Conservation (phyloP, 2,797 vertebrate species). For the Rhinatrema bivittatum region DNA sequence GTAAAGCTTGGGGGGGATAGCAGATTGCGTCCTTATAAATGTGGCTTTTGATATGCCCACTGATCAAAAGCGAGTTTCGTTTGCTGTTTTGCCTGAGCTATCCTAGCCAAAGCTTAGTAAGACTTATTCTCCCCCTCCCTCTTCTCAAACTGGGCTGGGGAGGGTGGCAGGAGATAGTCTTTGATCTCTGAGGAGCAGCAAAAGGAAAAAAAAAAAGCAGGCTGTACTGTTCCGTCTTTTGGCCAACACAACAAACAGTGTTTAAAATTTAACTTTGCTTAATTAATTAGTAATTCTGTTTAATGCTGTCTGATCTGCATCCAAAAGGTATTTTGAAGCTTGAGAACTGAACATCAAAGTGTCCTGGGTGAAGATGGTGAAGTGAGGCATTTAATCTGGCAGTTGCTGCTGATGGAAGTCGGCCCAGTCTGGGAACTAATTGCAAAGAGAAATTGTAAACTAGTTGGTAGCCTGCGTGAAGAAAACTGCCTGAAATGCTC, state of each 20-base stretch:
- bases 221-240: conserved; percentile 87
- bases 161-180: conserved; percentile 66
- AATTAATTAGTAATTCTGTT: conserved; percentile 99
- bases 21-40: conserved; percentile 48
- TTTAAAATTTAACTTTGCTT: conserved; percentile 99
- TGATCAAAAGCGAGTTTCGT: conserved; percentile 56
- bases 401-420: conserved; percentile 53
- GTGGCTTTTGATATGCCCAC: conserved; percentile 54
- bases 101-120: conserved; percentile 52
- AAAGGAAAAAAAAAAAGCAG: conserved; percentile 54
- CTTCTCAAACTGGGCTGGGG: conserved; percentile 60
- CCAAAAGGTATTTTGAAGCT: conserved; percentile 89
- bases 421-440: conserved; percentile 49
- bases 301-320: conserved; percentile 95
- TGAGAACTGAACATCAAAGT: conserved; percentile 96
- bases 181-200: conserved; percentile 79
- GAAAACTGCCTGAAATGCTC: no score
- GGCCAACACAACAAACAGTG: conserved; percentile 98
- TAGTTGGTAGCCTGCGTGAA: no score
- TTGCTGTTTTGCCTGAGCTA: conserved; percentile 35
- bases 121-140: conserved; percentile 42
- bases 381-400: conserved; percentile 67
- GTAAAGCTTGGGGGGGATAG: conserved; percentile 42
- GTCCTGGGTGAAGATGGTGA: conserved; percentile 68
- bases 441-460: conserved; percentile 37